Base-by-base conservation (phyloP, 2,888 invertebrate species). In the Calliphora vomitoria region DNA sequence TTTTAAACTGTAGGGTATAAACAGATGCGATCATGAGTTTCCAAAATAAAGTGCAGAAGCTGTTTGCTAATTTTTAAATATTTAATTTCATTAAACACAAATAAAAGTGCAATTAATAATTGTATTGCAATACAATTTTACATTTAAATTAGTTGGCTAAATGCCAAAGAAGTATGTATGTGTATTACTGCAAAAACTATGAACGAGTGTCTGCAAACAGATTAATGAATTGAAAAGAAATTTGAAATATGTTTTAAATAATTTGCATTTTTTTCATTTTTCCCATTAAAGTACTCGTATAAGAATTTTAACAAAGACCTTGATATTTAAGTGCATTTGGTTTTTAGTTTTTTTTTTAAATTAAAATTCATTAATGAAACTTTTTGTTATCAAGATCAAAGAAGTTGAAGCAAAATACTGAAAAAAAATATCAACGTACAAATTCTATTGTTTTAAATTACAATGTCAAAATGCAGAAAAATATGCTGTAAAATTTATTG, bases 381-480 rank as follows among this genome's bases (percentile, higher is more conserved):
- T 10, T 44, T 47, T 76, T 75, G 25, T 41, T 64, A 11, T 8
- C 62, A 80, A 78, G 18, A 58, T 53, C 15, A 35, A 20, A 58
- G 35, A 5, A 41, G 11, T 60, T 68, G 44, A n/a, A 25, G 1
- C 31, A 44, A 38, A 44, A 13, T 18, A 11, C 58, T 68, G n/a
- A 41, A 38, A 18, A 8, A 18, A 8, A 31, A 50, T 0, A 38
- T 8, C 1, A 44, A 15, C 8, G 15, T 6, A 31, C 18, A 20
- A 66, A 47, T 69, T 75, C 64, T 41, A 80, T 47, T 50, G 66
- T 72, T 74, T 84, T 66, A 68, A 66, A 72, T 82, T 82, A 25
- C 74, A 74, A 47, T 82, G 81, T 55, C 74, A 55, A 66, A 60
- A 72, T 20, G 53, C 41, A 60, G 20, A 50, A 69, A 35, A 47